Base-by-base conservation (phyloP, 2,888 invertebrate species). In the Belgica antarctica region DNA sequence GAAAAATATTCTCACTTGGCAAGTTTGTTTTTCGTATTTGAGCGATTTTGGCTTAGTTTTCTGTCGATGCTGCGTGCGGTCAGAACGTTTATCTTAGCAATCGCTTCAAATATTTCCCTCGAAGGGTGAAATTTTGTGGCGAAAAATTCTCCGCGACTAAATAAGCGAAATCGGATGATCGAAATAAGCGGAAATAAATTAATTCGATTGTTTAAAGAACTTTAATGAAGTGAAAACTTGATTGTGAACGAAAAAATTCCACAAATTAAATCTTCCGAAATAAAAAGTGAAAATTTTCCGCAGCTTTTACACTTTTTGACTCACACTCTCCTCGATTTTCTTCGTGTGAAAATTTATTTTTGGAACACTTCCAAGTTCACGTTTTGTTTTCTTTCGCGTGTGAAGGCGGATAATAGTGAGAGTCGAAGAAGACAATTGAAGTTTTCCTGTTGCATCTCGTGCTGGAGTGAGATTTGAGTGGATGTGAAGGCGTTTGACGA, bases 1-100 rank as follows among this genome's bases (percentile, higher is more conserved):
- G 34, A 31, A 31, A 62, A 15, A 28, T 12, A 34, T 15, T 62
- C 62, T 62, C 62, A 25, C 34, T 27, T n/a, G n/a, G 28, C 7
- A 62, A 62, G 24, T 28, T 31, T 28, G 1, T 8, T 27, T 8
- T n/a, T n/a, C n/a, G n/a, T 63, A 22, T n/a, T 12, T 41, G 46
- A 15, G 25, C n/a, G 63, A 25, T 36, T 63, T n/a, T 28, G 28
- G 15, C 47, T 57, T 57, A 68, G 68, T 68, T 57, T 31, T 68
- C 68, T 7, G 22, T 57, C 57, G 57, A 68, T 52, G 68, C 68
- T 68, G 68, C 57, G 68, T 68, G 68, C 52, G 68, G n/a, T 12
- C 31, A 52, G 68, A 68, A 47, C 52, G 8, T 17, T 66, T 25
- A 66, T n/a, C n/a, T n/a, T n/a, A n/a, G n/a, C 22, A 36, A 36